Base-by-base conservation (phyloP, 92 coral and sea anemone species). In the Epizoanthus scotinus region DNA sequence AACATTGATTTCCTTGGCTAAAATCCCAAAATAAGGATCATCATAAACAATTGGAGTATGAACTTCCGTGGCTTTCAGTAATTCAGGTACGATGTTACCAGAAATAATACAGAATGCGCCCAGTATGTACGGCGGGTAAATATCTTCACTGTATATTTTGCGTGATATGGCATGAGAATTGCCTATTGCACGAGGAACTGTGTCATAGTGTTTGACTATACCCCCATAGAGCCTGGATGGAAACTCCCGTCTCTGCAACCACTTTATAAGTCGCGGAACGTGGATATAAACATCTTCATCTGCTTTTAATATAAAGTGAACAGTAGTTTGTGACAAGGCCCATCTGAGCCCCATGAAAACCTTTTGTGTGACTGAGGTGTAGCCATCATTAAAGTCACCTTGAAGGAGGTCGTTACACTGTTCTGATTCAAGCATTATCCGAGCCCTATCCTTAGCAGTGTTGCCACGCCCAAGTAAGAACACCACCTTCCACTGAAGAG, bases 271-370 rank as follows among this genome's bases (percentile, higher is more conserved):
- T 28, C 87, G 64, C 60, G 89, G 89, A 9, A 85, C 34, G 44
- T 67, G 67, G 15, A 82, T 44, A 61, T 88, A 88, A 12, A 84
- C 83, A 57, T 88, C 91, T 18, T 88, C 89, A 63, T 88, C 91
- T 3, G 86, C 90, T 64, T 89, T 89, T 14, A 89, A 83, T 17
- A 89, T 64, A 52, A 77, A 89, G 28, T 64, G 70, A 42, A 74
- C 61, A 8, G 65, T 70, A 21, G 79, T 52, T 18, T 63, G 79
- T 28, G 54, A 36, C 15, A 42, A 13, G 4, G 87, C 87, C 92
- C 90, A 89, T 53, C 68, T 73, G 18, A 89, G 64, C 21, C 92
- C 90, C 92, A 89, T 89, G 44, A 71, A 89, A 21, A 89, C 87
- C 60, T 89, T 89, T n/a, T 82, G 66, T 24, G 87, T 71, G 24